Evolutionary conservation across 2,113 vertebrate genomes (phyloP).

Genomic region (Cephalopholis sonnerati): DNA sequence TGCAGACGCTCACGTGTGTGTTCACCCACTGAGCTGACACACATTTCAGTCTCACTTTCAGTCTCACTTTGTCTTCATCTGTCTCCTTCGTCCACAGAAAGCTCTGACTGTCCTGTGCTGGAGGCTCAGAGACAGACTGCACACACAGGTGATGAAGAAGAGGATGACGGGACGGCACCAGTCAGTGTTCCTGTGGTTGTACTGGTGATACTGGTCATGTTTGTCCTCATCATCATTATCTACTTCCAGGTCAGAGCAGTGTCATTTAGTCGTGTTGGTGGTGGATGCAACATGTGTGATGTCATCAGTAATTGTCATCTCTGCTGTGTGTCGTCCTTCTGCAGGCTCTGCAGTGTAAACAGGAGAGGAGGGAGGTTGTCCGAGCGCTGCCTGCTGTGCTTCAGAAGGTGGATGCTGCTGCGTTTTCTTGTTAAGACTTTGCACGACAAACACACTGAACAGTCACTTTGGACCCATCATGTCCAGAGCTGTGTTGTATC

Average conservation of each 20-base stretch:
- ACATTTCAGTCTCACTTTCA: neutral
- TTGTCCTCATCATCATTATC: constrained; percentile 57
- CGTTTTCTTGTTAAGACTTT: constrained; percentile 7
- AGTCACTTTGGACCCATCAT: no score
- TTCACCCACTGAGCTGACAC: neutral
- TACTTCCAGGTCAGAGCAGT: constrained; percentile 61
- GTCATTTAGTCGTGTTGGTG: no score
- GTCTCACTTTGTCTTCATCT: neutral
- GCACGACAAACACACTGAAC: neutral
- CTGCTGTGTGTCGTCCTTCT: neutral
- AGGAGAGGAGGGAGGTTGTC: neutral
- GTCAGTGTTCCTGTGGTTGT: constrained; percentile 46
- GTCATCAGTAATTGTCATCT: no score
- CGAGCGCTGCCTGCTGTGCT: rapidly evolving
- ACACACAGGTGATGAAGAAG: neutral
- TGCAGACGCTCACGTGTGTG: neutral
- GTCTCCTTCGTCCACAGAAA: constrained; percentile 20
- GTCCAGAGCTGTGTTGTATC: neutral
- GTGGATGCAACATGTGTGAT: neutral
- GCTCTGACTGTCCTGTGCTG: neutral
- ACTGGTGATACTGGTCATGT: constrained; percentile 35
- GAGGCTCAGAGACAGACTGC: neutral
- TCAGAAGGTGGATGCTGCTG: constrained; percentile 25
- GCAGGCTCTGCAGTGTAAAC: constrained; percentile 45
- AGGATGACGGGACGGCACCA: neutral